These are phyloP conservation scores for Cranoglanis bouderius DNA, from an alignment of 2,113 vertebrate genomes.

Conservation along the genomic window DNA sequence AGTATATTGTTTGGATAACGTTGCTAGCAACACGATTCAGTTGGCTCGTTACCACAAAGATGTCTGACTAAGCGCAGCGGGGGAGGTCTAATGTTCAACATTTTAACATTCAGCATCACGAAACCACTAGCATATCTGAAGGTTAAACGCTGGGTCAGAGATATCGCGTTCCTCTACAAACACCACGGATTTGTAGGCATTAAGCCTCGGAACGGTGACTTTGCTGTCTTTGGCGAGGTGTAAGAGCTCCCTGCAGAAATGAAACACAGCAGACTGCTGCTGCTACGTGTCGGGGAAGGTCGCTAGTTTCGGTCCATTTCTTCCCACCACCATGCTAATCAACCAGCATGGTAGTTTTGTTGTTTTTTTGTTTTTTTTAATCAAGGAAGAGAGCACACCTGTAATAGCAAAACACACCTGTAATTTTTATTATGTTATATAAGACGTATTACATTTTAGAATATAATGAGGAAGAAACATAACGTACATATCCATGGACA, in stretches of 20 bases:
- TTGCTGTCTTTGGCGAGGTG: conserved; percentile 37
- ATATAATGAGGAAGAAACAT: background rate
- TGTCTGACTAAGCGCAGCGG: background rate
- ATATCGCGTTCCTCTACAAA: conserved; percentile 40
- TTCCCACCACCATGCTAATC: conserved; percentile 8
- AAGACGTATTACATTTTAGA: background rate
- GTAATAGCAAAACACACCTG: conserved; percentile 16
- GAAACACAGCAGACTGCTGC: background rate
- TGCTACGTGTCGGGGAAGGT: background rate
- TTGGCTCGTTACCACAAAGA: conserved; percentile 13
- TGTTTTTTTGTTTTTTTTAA: background rate
- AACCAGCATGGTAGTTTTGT: background rate
- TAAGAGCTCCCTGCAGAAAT: conserved; percentile 21
- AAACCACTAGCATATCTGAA: conserved; percentile 20
- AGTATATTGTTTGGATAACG: conserved; percentile 12
- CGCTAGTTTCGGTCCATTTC: background rate
- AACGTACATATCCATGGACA: background rate
- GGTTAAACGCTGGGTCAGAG: conserved; percentile 34
- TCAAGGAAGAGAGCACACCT: conserved; percentile 12
- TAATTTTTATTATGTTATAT: background rate
- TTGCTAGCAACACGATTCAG: conserved; percentile 26
- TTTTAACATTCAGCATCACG: conserved; percentile 6
- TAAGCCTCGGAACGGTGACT: background rate
- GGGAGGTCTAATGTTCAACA: conserved; percentile 9
- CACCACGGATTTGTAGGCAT: conserved; percentile 6